These are phyloP conservation scores for Drosophila pruinosa DNA, from an alignment of 1,140 invertebrate species.

Conservation along the genomic window DNA sequence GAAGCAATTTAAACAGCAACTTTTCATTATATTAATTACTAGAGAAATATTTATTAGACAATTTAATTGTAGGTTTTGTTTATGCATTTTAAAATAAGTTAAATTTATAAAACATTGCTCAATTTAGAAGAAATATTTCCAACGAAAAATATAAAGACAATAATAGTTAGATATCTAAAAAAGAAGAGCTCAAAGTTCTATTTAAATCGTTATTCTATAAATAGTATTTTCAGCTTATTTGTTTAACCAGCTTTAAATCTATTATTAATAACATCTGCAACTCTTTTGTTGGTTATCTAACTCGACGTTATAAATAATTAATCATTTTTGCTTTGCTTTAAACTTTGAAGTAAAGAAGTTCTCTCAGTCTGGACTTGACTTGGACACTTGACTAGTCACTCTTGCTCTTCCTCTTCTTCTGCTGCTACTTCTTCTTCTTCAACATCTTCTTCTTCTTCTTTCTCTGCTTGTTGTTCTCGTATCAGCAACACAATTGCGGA, in stretches of 20 bases:
- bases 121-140: too few relatives aligned
- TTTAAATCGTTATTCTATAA: too few relatives aligned
- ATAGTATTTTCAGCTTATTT: too few relatives aligned
- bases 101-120: too few relatives aligned
- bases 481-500: constrained; percentile 49
- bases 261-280: neutral
- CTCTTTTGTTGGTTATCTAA: neutral
- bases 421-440: neutral
- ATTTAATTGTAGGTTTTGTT: too few relatives aligned
- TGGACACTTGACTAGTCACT: neutral
- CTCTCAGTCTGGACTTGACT: neutral
- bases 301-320: neutral
- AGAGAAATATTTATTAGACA: too few relatives aligned
- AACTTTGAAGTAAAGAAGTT: neutral
- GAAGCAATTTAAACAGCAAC: too few relatives aligned
- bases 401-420: neutral
- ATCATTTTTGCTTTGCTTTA: neutral
- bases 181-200: too few relatives aligned
- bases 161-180: too few relatives aligned
- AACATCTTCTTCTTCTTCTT: neutral
- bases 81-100: too few relatives aligned
- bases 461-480: neutral
- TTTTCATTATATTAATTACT: too few relatives aligned
- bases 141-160: too few relatives aligned
- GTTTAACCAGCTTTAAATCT: neutral